A percentile compares a stretch with the other conserved stretches of the same genome.
phyloP scores from a whole-genome alignment of 2,888 invertebrate genomes.

The Campoplex capitator region DNA sequence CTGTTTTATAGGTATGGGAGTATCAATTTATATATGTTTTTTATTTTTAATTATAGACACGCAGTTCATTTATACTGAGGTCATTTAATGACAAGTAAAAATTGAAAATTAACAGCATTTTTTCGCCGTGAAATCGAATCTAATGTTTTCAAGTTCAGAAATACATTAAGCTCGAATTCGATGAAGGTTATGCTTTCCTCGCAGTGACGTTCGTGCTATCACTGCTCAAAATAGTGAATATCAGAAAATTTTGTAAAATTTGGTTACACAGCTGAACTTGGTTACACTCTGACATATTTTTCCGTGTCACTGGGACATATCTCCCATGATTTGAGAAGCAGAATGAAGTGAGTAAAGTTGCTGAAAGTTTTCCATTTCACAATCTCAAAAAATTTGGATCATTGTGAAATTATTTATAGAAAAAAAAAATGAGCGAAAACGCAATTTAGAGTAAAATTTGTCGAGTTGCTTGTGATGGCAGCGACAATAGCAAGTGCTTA shows the following conservation, averaged over 20 bases:
- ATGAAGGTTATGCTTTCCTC: background rate
- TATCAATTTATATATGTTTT: background rate
- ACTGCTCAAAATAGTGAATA: slow-evolving; percentile 10
- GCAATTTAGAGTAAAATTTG: background rate
- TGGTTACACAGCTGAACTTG: background rate
- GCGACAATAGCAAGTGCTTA: background rate
- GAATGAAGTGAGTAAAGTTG: background rate
- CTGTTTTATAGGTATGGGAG: background rate
- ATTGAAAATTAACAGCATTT: background rate
- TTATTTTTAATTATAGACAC: background rate
- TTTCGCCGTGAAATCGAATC: background rate
- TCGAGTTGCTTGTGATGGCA: background rate
- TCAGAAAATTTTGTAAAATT: slow-evolving; percentile 11
- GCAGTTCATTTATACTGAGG: background rate
- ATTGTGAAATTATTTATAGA: background rate
- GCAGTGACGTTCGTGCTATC: slow-evolving; percentile 9
- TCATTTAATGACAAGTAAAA: too few species aligned
- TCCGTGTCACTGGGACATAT: background rate
- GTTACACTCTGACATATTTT: too few species aligned
- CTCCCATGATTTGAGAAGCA: background rate
- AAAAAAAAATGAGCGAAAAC: background rate
- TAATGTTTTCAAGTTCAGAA: slow-evolving; percentile 6
- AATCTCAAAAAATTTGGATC: background rate
- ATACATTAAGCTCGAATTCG: background rate
- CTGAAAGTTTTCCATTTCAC: background rate